Evolutionary conservation across 2,888 invertebrate species (phyloP), one percentile per base, ranked within the genome.

Genomic region (Carpatolechia fugitivella): DNA sequence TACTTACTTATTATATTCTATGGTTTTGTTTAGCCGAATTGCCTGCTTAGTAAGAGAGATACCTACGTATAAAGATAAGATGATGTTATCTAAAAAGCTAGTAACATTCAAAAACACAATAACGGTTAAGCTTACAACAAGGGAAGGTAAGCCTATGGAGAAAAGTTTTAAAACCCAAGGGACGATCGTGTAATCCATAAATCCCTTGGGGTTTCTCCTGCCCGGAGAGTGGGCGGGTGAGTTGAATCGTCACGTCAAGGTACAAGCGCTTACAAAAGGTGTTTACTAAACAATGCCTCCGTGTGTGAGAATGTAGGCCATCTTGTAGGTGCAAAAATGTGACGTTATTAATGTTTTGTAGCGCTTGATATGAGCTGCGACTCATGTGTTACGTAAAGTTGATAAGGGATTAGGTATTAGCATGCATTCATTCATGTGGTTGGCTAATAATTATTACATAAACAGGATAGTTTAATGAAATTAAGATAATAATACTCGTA

Each of bases 101-200:
- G 30, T 48, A 48, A 33, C 48, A 48, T 31, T 29, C 24, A 24
- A 38, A n/a, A 44, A 47, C 33, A 36, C 38, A 47, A 51, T 55
- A 44, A 50, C 62, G 65, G 64, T 60, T 60, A 55, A 55, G 65
- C 74, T 68, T 63, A 68, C 72, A 70, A 76, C 73, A 76, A 72
- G 69, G 66, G 70, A 76, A 74, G 74, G 76, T 78, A 70, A 72
- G 66, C 66, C 64, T 64, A 65, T 62, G 58, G 62, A 66, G 65
- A 65, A 68, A 83, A 83, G 74, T 84, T 83, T 69, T 64, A 65
- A 76, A 76, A 76, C 81, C 76, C 72, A 64, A 65, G 74, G 77
- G 80, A 80, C 78, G 74, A 70, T 72, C 70, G 71, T 69, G 73
- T 82, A 85, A 82, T 82, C 81, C 79, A 66, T 76, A 79, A 81